Conservation (phyloP, 30 jellyfish, hydroid and myxozoan genomes). For the Hydractinia symbiolongicarpus region DNA sequence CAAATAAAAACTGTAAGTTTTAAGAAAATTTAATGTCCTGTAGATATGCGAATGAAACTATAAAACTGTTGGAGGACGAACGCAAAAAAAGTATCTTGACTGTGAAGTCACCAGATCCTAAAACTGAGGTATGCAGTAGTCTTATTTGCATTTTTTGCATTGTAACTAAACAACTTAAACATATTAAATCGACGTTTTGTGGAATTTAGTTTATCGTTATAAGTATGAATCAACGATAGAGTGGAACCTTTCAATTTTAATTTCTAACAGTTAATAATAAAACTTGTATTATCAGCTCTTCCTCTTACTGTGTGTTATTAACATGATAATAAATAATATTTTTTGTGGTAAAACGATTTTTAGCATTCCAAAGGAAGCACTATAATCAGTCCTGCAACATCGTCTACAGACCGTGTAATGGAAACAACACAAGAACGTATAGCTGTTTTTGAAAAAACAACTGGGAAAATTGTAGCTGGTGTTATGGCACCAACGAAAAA, state of each 20-base stretch:
- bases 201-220: too few species aligned
- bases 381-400: slow-evolving; percentile 48
- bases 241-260: too few species aligned
- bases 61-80: slow-evolving; percentile 33
- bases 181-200: too few species aligned
- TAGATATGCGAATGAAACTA: slow-evolving; percentile 39
- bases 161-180: too few species aligned
- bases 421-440: slow-evolving; percentile 65
- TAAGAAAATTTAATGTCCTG: background rate
- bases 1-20: too few species aligned
- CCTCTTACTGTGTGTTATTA: too few species aligned
- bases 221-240: too few species aligned
- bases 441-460: slow-evolving; percentile 77
- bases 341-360: too few species aligned
- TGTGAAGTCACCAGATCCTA: slow-evolving; percentile 26
- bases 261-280: too few species aligned
- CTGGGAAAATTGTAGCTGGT: slow-evolving; percentile 94
- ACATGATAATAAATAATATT: too few species aligned
- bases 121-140: background rate
- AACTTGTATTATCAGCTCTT: too few species aligned
- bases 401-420: slow-evolving; percentile 49
- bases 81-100: background rate
- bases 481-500: slow-evolving; percentile 96
- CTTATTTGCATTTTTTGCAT: too few species aligned
- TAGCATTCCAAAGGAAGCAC: slow-evolving; percentile 35